Conservation (phyloP, 2,113 vertebrate genomes). For the Apteryx mantelli region DNA sequence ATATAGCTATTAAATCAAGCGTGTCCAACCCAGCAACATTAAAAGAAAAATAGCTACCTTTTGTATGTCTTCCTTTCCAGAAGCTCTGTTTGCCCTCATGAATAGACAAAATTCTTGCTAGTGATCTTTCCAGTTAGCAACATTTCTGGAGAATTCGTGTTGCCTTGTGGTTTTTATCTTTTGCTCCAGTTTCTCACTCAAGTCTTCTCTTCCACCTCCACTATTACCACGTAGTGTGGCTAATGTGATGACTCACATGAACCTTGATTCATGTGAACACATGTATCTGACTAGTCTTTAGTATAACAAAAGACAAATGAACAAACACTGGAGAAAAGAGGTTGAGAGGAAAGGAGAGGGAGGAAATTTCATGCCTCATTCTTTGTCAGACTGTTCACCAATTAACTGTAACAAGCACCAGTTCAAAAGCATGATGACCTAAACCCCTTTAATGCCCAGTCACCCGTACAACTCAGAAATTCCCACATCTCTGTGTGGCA, state of each 20-base stretch:
- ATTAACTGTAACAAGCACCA: neutral
- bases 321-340: neutral
- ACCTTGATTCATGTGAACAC: neutral
- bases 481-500: neutral
- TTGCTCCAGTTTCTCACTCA: constrained; percentile 1
- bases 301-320: neutral
- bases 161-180: neutral
- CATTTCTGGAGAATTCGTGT: neutral
- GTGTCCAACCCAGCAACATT: neutral
- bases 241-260: neutral
- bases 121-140: neutral
- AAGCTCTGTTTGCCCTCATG: neutral
- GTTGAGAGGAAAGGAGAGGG: neutral
- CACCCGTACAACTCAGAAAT: neutral
- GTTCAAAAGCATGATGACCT: neutral
- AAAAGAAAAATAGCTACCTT: constrained; percentile 36
- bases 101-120: neutral
- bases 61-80: neutral
- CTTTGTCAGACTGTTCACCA: neutral
- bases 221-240: neutral
- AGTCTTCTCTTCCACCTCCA: neutral
- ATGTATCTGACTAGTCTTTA: neutral
- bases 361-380: neutral
- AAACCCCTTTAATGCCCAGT: neutral
- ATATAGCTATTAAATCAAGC: neutral